Percentiles rank a stretch among this genome's conserved stretches.
These are phyloP conservation scores for Calycopis cecrops DNA, from an alignment of 1,140 invertebrate species.

Conservation along the genomic window DNA sequence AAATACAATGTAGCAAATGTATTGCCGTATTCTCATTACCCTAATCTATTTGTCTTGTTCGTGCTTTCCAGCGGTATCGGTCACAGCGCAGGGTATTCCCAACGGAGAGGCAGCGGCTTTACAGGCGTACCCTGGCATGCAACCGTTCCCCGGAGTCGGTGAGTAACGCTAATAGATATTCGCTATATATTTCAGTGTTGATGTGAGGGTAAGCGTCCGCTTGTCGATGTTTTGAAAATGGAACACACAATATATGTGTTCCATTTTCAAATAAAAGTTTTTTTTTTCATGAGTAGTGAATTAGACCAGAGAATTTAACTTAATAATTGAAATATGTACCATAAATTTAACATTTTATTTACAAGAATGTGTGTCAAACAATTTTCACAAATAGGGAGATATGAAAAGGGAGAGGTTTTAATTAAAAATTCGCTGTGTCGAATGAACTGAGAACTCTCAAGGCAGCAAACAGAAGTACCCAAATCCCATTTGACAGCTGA, in stretches of 20 bases:
- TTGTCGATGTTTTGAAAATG: conserved; percentile 2
- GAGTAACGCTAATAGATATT: conserved; percentile 71
- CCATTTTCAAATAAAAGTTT: neutral
- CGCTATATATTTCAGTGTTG: conserved; percentile 12
- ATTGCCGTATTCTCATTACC: neutral
- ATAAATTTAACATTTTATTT: neutral
- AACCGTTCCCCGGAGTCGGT: conserved; percentile 94
- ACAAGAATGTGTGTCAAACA: conserved; percentile 6
- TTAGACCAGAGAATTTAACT: too few species aligned
- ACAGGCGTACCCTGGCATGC: conserved; percentile 91
- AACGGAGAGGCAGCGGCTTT: conserved; percentile 92
- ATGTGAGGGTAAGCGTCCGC: conserved; percentile 1
- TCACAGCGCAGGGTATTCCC: conserved; percentile 90
- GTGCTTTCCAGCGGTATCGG: conserved; percentile 76
- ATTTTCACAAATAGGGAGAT: conserved; percentile 7
- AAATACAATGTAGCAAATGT: conserved; percentile 3
- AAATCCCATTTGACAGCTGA: conserved; percentile 45
- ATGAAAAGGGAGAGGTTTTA: conserved; percentile 1
- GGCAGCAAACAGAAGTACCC: conserved; percentile 31
- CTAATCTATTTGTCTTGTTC: conserved; percentile 26
- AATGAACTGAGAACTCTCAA: conserved; percentile 18
- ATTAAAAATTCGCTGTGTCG: conserved; percentile 18
- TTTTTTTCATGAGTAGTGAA: neutral
- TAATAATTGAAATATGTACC: neutral
- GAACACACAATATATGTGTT: neutral